Evolutionary conservation across 1,140 invertebrate genomes (phyloP).

Genomic region (Lerema accius): DNA sequence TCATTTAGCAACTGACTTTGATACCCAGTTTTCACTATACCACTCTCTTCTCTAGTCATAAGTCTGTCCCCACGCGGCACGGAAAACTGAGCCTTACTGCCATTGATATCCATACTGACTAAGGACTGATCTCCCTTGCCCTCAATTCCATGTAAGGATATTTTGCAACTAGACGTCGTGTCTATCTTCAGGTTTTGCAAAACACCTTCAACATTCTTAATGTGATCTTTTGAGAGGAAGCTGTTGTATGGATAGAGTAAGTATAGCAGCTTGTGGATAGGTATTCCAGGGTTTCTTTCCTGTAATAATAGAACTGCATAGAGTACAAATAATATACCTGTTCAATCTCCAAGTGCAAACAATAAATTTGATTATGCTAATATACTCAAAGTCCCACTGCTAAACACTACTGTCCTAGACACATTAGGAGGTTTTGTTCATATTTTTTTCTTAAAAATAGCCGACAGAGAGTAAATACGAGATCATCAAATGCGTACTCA

Average conservation of each 20-base stretch:
- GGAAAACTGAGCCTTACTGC: constrained; percentile 57
- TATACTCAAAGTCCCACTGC: no score
- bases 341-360: no score
- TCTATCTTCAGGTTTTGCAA: constrained; percentile 85
- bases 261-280: constrained; percentile 87
- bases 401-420: no score
- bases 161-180: constrained; percentile 49
- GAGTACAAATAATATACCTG: constrained; percentile 24
- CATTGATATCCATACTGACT: constrained; percentile 65
- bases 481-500: no score
- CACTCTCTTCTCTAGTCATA: constrained; percentile 43
- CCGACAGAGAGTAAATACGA: no score
- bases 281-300: constrained; percentile 87
- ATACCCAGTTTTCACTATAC: constrained; percentile 89
- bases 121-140: constrained; percentile 56
- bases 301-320: no score
- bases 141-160: constrained; percentile 57
- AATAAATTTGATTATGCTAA: no score
- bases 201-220: constrained; percentile 86
- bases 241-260: constrained; percentile 92
- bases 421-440: no score
- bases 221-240: constrained; percentile 89
- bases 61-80: constrained; percentile 68
- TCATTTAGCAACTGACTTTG: constrained; percentile 91
- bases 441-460: no score